These are phyloP conservation scores for Silurus meridionalis DNA, from an alignment of 2,113 vertebrate genomes.

Conservation along the genomic window DNA sequence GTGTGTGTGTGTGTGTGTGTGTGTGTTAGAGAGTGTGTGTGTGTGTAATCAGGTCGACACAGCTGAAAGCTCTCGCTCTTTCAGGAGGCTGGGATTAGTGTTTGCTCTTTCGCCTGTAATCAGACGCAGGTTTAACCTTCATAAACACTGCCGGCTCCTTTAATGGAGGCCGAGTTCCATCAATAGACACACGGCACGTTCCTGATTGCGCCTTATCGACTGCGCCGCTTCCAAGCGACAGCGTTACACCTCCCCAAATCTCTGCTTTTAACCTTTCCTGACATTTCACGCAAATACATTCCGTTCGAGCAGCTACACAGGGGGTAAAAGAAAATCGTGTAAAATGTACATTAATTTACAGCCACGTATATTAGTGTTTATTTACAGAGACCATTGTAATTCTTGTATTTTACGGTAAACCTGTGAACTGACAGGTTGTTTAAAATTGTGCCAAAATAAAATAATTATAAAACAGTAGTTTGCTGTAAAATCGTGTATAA, in stretches of 20 bases:
- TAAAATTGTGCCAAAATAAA: neutral
- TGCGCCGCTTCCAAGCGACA: neutral
- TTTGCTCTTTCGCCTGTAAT: constrained; percentile 20
- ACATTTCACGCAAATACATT: neutral
- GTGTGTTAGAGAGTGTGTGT: constrained; percentile 25
- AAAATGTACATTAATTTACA: neutral
- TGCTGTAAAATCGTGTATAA: neutral
- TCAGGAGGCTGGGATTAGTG: neutral
- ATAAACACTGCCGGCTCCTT: constrained; percentile 47
- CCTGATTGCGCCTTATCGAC: constrained; percentile 22
- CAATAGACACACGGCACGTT: constrained; percentile 31
- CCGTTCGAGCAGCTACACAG: neutral
- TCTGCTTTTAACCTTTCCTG: neutral
- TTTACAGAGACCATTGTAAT: neutral
- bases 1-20: neutral
- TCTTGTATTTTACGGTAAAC: neutral
- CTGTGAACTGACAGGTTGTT: neutral
- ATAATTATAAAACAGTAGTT: neutral
- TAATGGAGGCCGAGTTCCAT: constrained; percentile 59
- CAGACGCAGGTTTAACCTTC: neutral
- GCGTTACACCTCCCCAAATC: neutral
- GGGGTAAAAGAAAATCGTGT: neutral
- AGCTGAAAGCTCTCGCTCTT: constrained; percentile 22
- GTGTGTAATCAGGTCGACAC: constrained; percentile 7
- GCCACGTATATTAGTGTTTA: neutral